Evolutionary conservation across 2,797 vertebrate genomes (phyloP).

Genomic region (Lithobates sylvaticus): DNA sequence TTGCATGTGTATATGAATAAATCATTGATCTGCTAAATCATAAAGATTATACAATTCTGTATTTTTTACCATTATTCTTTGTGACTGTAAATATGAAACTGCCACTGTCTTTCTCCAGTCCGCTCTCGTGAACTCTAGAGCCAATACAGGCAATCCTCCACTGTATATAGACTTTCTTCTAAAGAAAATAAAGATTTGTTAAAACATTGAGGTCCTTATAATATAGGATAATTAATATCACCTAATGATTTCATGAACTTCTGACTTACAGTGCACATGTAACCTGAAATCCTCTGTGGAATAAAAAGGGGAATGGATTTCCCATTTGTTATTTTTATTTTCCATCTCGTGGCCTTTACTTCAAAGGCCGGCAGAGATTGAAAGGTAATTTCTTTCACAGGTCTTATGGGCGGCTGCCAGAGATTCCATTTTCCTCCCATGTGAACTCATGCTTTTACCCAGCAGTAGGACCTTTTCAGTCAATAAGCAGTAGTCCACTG

Average conservation of each 20-base stretch:
- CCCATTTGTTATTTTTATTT: constrained; percentile 45
- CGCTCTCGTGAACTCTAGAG: background rate
- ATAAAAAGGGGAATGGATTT: constrained; percentile 46
- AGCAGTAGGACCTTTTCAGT: constrained; percentile 42
- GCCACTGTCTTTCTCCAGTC: no score
- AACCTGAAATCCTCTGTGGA: constrained; percentile 14
- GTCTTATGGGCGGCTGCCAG: constrained; percentile 38
- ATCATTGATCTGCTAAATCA: no score
- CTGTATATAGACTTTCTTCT: background rate
- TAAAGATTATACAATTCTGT: no score
- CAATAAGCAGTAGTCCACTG: constrained; percentile 25
- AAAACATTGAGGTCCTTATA: background rate
- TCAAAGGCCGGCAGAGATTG: constrained; percentile 8
- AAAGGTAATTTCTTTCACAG: constrained; percentile 46
- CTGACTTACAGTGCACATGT: constrained; percentile 10
- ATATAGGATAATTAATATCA: background rate
- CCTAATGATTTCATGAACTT: constrained; percentile 17
- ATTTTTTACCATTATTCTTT: no score
- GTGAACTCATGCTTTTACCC: constrained; percentile 52
- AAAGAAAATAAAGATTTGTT: no score
- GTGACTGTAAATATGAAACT: background rate
- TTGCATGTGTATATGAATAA: no score
- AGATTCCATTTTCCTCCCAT: constrained; percentile 44
- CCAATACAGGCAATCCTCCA: background rate
- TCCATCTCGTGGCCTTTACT: constrained; percentile 17